A percentile compares a stretch with the other conserved stretches of the same genome.
phyloP scores from a whole-genome alignment of 1,140 invertebrate species.

The Drosophila pallidifrons region DNA sequence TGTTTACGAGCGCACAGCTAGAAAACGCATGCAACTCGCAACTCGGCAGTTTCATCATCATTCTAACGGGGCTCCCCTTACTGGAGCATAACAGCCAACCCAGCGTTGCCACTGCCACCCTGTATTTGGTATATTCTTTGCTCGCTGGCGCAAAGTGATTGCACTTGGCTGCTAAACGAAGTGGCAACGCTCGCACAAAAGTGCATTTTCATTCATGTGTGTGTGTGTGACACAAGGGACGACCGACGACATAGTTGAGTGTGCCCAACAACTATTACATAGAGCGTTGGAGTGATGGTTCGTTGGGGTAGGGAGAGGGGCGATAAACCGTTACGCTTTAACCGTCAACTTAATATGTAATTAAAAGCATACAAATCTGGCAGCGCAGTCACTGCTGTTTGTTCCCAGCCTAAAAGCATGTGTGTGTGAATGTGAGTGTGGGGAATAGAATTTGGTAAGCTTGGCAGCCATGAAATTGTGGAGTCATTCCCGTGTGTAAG shows the following conservation, averaged over 20 bases:
- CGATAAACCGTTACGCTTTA: slow-evolving; percentile 65
- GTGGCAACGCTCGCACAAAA: slow-evolving; percentile 13
- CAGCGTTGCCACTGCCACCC: slow-evolving; percentile 8
- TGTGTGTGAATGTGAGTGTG: slow-evolving; percentile 17
- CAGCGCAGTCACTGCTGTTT: too few relatives aligned
- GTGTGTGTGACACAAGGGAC: slow-evolving; percentile 5
- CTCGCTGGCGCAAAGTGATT: not conserved
- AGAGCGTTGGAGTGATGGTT: not conserved
- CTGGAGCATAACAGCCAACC: slow-evolving; percentile 71
- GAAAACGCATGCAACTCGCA: slow-evolving; percentile 58
- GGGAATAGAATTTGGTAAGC: slow-evolving; percentile 52
- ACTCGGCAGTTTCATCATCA: slow-evolving; percentile 67
- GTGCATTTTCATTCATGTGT: slow-evolving; percentile 8
- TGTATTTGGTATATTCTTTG: not conserved
- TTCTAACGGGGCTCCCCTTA: slow-evolving; percentile 71
- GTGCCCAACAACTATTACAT: not conserved
- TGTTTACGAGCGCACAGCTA: slow-evolving; percentile 39
- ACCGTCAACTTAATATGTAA: slow-evolving; percentile 62
- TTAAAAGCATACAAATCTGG: slow-evolving; percentile 75
- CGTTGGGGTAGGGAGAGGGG: slow-evolving; percentile 22
- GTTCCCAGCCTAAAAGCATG: slow-evolving; percentile 27
- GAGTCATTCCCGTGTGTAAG: slow-evolving; percentile 54
- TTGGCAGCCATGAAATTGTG: slow-evolving; percentile 48
- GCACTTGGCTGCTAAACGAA: slow-evolving; percentile 21
- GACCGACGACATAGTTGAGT: slow-evolving; percentile 8